Conservation (phyloP, 2,113 vertebrate species). For the Ailurus styani region DNA sequence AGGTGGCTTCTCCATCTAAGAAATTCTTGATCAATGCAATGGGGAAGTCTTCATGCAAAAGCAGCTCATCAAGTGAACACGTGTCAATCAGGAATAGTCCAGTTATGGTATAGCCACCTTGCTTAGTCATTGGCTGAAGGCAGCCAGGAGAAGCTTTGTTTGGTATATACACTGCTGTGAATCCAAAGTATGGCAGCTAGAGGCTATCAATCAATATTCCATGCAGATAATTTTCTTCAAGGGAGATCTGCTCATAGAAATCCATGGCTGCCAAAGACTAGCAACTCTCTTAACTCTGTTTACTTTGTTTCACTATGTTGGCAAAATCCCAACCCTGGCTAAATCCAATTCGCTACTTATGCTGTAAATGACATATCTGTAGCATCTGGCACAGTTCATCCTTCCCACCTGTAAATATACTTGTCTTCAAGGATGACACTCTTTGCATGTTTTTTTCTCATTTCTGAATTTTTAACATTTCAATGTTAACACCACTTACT, state of each 20-base stretch:
- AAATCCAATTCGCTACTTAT: neutral
- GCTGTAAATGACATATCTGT: neutral
- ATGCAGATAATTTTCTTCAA: neutral
- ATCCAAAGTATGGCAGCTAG: too few relatives aligned
- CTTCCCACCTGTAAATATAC: neutral
- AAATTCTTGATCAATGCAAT: neutral
- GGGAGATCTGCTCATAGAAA: neutral
- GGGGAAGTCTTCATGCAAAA: neutral
- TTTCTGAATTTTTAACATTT: neutral
- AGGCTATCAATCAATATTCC: neutral
- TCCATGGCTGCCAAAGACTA: neutral
- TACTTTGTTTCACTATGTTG: neutral
- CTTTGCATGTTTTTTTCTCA: neutral
- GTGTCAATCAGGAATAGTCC: neutral
- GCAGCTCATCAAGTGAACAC: neutral
- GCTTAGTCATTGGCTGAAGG: neutral
- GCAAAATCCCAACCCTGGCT: neutral
- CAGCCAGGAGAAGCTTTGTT: neutral
- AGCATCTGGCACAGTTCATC: neutral
- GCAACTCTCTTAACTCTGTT: too few relatives aligned
- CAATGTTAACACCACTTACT: neutral
- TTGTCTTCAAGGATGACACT: neutral
- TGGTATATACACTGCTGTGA: neutral
- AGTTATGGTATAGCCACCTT: too few relatives aligned
- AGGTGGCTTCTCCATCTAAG: neutral